A percentile compares a stretch with the other conserved stretches of the same genome.
Evolutionary conservation across 2,888 invertebrate genomes (phyloP).

Genomic region (Amphipyra berbera): DNA sequence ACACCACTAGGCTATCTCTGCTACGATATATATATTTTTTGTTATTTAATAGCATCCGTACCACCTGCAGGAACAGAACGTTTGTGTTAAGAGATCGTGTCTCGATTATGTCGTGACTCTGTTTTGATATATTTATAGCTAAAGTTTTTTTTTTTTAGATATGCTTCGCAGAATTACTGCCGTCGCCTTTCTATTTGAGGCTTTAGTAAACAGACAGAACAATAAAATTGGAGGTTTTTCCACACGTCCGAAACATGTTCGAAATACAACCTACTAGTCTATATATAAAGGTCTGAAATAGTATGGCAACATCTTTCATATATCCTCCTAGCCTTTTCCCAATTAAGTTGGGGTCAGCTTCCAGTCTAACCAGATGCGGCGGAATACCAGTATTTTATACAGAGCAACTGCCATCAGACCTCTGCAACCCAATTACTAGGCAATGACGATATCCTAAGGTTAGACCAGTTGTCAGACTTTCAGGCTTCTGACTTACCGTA

Average conservation of each 20-base stretch:
- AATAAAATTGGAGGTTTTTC: constrained; percentile 20
- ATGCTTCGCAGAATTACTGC: constrained; percentile 27
- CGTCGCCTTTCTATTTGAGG: constrained; percentile 39
- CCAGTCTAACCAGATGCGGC: too few relatives aligned
- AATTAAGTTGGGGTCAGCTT: too few relatives aligned
- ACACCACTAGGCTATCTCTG: too few relatives aligned
- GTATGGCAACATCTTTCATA: constrained; percentile 2
- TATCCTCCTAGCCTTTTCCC: too few relatives aligned
- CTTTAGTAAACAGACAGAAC: constrained; percentile 15
- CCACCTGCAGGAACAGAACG: constrained; percentile 28
- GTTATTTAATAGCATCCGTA: constrained; percentile 32
- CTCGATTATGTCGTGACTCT: constrained; percentile 35
- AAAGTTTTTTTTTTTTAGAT: constrained; percentile 27
- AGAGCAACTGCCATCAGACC: too few relatives aligned
- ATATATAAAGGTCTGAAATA: constrained; percentile 13
- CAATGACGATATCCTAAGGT: too few relatives aligned
- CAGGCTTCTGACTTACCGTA: too few relatives aligned
- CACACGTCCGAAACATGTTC: constrained; percentile 5
- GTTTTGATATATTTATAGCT: constrained; percentile 34
- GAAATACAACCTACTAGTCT: constrained; percentile 28
- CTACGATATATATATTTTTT: too few relatives aligned
- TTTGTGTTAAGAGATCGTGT: constrained; percentile 24
- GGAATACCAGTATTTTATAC: too few relatives aligned
- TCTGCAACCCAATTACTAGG: too few relatives aligned
- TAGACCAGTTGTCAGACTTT: too few relatives aligned